Evolutionary conservation across 35 echinoderm and acorn worm species (phyloP), one percentile per base, ranked within the genome.

Genomic region (Heliocidaris erythrogramma): DNA sequence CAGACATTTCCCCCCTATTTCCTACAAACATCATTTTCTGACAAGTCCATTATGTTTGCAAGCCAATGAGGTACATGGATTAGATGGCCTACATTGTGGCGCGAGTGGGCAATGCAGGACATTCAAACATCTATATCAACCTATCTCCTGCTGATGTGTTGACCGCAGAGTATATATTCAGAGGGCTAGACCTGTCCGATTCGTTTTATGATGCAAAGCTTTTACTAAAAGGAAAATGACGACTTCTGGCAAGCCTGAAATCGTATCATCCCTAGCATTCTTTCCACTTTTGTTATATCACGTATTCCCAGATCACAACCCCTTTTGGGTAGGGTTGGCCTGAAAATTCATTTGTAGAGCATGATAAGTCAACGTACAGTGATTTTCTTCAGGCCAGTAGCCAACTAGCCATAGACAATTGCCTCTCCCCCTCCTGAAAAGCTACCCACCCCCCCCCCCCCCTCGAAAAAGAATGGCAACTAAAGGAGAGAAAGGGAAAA

Each of bases 31-130:
- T 32, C 47, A 88, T 88, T 21, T 88, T 88, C 86, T 42, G 86
- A 88, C 86, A 88, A 88, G 31, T 88, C 47, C 86, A 48, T 88
- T 88, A 88, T 88, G 86, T 48, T 42, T 48, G 13, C 86, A 88
- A 32, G 47, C 47, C 86, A 88, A 35, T 21, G 30, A 42, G 86
- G 86, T 48, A 88, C 86, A 48, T 88, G 86, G 47, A 88, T 48
- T 88, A 7, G 30, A 17, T 32, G 47, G 86, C 86, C 86, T 13
- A 29, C 13, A 88, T 88, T 32, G 47, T 35, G 86, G 86, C 86
- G 0, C 9, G 86, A 29, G 69, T 1, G 86, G 86, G 30, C 86
- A 48, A 29, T 14, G 60, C 17, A 21, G 24, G 60, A 18, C 60
- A 21, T 24, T 69, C 6, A 2, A 18, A 69, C 60, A 69, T 18